Evolutionary conservation across 2,888 invertebrate species (phyloP).

Genomic region (Conchocele bisecta): DNA sequence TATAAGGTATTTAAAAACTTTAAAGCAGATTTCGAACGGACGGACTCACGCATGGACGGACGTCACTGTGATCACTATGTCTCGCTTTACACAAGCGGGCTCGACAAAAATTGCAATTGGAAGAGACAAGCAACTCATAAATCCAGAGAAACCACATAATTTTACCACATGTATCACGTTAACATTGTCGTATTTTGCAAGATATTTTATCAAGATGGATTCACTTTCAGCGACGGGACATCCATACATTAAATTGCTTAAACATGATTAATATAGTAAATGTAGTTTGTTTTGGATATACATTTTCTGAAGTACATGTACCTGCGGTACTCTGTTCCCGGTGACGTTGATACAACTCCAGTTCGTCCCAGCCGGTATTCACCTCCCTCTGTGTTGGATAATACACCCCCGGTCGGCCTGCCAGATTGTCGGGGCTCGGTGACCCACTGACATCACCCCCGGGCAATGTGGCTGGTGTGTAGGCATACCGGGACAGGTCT

Average conservation of each 20-base stretch:
- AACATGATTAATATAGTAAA: background rate
- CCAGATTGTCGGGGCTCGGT: background rate
- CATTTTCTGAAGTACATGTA: slow-evolving; percentile 11
- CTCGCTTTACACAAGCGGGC: too few species aligned
- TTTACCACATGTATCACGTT: too few species aligned
- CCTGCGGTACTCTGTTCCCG: slow-evolving; percentile 79
- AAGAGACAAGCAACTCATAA: too few species aligned
- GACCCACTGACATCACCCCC: background rate
- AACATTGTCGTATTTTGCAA: too few species aligned
- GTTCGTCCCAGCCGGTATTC: slow-evolving; percentile 60
- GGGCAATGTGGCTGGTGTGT: slow-evolving; percentile 19
- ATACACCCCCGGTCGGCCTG: background rate
- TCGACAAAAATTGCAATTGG: too few species aligned
- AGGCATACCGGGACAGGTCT: slow-evolving; percentile 39
- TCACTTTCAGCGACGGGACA: too few species aligned
- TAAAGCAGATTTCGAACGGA: too few species aligned
- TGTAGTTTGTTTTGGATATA: background rate
- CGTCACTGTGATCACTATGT: too few species aligned
- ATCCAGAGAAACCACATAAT: too few species aligned
- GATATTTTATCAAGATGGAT: too few species aligned
- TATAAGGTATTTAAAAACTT: too few species aligned
- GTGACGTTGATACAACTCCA: slow-evolving; percentile 64
- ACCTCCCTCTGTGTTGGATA: background rate
- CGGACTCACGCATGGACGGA: too few species aligned
- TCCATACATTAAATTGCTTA: background rate